Evolutionary conservation across 2,888 invertebrate species (phyloP).

Genomic region (Pammene aurita): DNA sequence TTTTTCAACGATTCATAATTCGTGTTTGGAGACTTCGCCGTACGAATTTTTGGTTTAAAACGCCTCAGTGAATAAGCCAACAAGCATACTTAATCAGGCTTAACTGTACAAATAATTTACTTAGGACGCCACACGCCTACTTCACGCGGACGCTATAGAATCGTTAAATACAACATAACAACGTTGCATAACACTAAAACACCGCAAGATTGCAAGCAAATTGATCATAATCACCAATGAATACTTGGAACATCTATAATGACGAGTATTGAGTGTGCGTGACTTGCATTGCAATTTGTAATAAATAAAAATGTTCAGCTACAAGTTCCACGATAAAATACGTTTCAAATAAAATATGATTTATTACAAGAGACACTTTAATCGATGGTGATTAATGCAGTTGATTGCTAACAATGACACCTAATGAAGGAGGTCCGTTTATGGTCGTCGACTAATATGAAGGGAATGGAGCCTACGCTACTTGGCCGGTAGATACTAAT

Average conservation of each 20-base stretch:
- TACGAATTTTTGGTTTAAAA: neutral
- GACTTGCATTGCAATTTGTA: constrained; percentile 49
- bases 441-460: constrained; percentile 43
- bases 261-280: constrained; percentile 47
- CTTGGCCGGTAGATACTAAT: neutral
- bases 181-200: constrained; percentile 34
- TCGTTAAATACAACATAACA: constrained; percentile 14
- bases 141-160: neutral
- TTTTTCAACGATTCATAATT: neutral
- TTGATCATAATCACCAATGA: constrained; percentile 46
- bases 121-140: constrained; percentile 20
- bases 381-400: constrained; percentile 23
- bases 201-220: constrained; percentile 51
- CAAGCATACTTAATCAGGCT: neutral
- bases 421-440: constrained; percentile 32
- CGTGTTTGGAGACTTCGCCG: neutral
- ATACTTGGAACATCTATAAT: constrained; percentile 45
- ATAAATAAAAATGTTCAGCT: constrained; percentile 44
- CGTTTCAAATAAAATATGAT: constrained; percentile 30
- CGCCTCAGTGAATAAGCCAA: constrained; percentile 1
- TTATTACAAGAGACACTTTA: constrained; percentile 20
- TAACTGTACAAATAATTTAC: neutral
- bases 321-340: constrained; percentile 48
- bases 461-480: constrained; percentile 39
- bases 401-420: constrained; percentile 21